Base-by-base conservation (phyloP, 1,140 invertebrate species). In the Bombus difficillimus region DNA sequence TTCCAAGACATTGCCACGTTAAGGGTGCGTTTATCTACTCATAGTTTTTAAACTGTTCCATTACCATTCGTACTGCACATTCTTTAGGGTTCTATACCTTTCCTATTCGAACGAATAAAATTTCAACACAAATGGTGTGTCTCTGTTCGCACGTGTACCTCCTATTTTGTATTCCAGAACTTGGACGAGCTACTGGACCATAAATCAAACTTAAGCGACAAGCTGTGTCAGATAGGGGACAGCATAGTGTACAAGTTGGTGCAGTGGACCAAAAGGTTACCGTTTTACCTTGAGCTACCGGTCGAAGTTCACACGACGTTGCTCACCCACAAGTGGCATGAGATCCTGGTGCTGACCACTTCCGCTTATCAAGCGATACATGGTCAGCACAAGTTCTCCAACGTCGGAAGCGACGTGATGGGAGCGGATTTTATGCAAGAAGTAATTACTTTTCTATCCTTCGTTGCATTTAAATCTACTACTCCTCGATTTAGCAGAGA, bases 321-420 rank as follows among this genome's bases (percentile, higher is more conserved):
- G 88, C 96, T 99, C 87, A 99, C 99, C 88, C 98, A 99, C 94
- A 99, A 99, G 95, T 99, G 99, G 99, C 98, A 99, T 94, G 98
- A 99, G 96, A 97, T 99, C 81, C 96, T 99, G 88, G 98, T 99
- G 80, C 96, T 99, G 85, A 99, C 98, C 62, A 99, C 98, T 37
- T 98, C 98, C 72, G 98, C 98, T 57, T 99, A 98, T 93, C 98
- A 99, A 93, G 98, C 98, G 74, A 98, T 99, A 95, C 97, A 98
- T 89, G 97, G 97, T 85, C 96, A 95, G 91, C 96, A 96, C 92
- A 95, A 96, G 88, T 92, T 95, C 83, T 94, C 93, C 84, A 95
- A 92, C 90, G 92, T 95, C 57, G 91, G 92, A 74, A 94, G 94
- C 76, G 96, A 96, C 77, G 94, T 95, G 32, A 95, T 96, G 85